Conservation (phyloP, 1,140 invertebrate genomes). For the Drosophila arizonae region DNA sequence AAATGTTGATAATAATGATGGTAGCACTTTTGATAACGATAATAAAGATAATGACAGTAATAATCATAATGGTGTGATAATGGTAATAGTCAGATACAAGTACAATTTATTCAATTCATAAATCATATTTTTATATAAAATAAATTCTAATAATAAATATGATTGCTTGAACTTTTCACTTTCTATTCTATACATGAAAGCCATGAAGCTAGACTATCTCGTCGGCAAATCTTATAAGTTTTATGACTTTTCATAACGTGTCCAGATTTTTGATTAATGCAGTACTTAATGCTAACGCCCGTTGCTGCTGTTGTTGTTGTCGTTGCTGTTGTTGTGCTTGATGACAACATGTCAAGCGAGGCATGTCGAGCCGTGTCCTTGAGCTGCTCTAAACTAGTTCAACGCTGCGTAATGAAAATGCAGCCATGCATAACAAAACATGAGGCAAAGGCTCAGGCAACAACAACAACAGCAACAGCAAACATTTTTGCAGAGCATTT, state of each 20-base stretch:
- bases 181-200: too few relatives aligned
- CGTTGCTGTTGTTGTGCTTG: slow-evolving; percentile 30
- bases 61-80: too few relatives aligned
- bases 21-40: too few relatives aligned
- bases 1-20: too few relatives aligned
- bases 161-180: too few relatives aligned
- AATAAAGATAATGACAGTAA: too few relatives aligned
- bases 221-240: not conserved
- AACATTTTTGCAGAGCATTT: slow-evolving; percentile 54
- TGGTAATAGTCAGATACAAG: too few relatives aligned
- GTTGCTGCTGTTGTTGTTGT: too few relatives aligned
- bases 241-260: slow-evolving; percentile 15
- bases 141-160: too few relatives aligned
- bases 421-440: slow-evolving; percentile 65
- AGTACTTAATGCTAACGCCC: not conserved
- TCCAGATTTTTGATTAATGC: slow-evolving; percentile 6
- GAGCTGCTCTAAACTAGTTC: slow-evolving; percentile 68
- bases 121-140: too few relatives aligned
- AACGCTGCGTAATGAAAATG: slow-evolving; percentile 70
- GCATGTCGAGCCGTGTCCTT: slow-evolving; percentile 59
- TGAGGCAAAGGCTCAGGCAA: slow-evolving; percentile 44
- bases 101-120: too few relatives aligned
- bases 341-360: slow-evolving; percentile 58
- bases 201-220: too few relatives aligned
- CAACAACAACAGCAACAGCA: slow-evolving; percentile 27